Percentiles rank a stretch among this genome's conserved stretches.
Evolutionary conservation across 2,888 invertebrate genomes (phyloP).

Genomic region (Parnassius mnemosyne): DNA sequence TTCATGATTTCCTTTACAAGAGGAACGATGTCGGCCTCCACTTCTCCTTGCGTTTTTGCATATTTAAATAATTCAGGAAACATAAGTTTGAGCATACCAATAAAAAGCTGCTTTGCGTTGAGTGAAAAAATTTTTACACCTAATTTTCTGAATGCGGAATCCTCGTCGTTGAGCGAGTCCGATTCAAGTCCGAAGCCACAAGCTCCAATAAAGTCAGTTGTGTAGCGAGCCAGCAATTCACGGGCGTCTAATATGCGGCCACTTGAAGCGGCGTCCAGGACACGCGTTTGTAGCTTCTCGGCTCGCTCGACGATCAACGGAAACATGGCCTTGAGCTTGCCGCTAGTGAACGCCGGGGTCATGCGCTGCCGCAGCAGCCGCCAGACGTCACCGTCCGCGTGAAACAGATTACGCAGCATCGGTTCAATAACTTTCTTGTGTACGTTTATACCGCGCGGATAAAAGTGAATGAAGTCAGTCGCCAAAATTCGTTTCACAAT

Average conservation of each 20-base stretch:
- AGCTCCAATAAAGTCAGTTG: slow-evolving; percentile 62
- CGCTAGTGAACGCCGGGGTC: slow-evolving; percentile 49
- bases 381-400: slow-evolving; percentile 58
- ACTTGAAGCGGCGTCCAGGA: slow-evolving; percentile 34
- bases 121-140: slow-evolving; percentile 31
- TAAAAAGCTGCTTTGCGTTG: neutral
- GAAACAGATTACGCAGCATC: slow-evolving; percentile 53
- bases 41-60: neutral
- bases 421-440: slow-evolving; percentile 47
- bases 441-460: slow-evolving; percentile 47
- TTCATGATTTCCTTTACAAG: neutral
- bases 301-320: slow-evolving; percentile 48
- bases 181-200: slow-evolving; percentile 59
- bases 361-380: slow-evolving; percentile 54
- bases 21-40: neutral
- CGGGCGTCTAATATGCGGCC: slow-evolving; percentile 47
- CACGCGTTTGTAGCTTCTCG: slow-evolving; percentile 44
- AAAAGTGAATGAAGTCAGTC: slow-evolving; percentile 52
- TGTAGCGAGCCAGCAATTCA: slow-evolving; percentile 62
- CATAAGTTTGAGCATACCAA: neutral
- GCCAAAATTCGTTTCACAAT: slow-evolving; percentile 48
- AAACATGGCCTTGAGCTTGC: slow-evolving; percentile 53
- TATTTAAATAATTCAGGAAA: slow-evolving; percentile 2
- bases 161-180: slow-evolving; percentile 51
- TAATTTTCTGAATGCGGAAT: slow-evolving; percentile 52